Evolutionary conservation across 2,888 invertebrate genomes (phyloP), one percentile per base, ranked within the genome.

Genomic region (Lasioglossum leucozonium): DNA sequence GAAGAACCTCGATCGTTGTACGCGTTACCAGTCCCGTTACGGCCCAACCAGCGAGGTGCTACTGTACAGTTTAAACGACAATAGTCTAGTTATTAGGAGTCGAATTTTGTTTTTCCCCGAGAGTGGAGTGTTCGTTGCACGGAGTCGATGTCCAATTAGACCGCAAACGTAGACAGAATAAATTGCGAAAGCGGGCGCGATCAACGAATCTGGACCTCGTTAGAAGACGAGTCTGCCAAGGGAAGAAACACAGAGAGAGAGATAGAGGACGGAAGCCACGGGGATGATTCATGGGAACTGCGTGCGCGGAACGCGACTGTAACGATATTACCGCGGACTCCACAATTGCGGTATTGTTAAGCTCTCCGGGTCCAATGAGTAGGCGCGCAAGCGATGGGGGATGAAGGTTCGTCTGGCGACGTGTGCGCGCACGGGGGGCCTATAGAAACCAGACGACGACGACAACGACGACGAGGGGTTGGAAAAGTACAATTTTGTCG

Each of bases 271-370:
- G 22, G 44, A 79, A 51, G 42, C 18, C 4, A 90, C 88, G 92
- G 65, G 85, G 82, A 91, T 91, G 92, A 91, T 89, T 91, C 88
- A 88, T 89, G 82, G 88, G 77, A 71, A 74, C 77, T 37, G 55
- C 72, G 44, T 26, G 85, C 67, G 79, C 77, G 77, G 81, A 83
- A 34, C 77, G 77, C 80, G 62, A 81, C 55, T 81, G 80, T 87
- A 90, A 90, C 83, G 82, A 84, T 84, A 85, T 89, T 86, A 90
- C 86, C 80, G 79, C 79, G 81, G 77, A 80, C 84, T 88, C 85
- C 69, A 86, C 86, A 89, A 90, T 90, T 86, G 89, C 84, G 82
- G 86, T 83, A 90, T 90, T 88, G 90, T 90, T 82, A 75, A 69
- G 76, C 84, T 75, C 55, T 77, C 78, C 73, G 71, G 76, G 79